A percentile compares a stretch with the other conserved stretches of the same genome.
These are phyloP conservation scores for Acanthis flammea DNA, from an alignment of 2,797 vertebrate genomes.

Conservation along the genomic window DNA sequence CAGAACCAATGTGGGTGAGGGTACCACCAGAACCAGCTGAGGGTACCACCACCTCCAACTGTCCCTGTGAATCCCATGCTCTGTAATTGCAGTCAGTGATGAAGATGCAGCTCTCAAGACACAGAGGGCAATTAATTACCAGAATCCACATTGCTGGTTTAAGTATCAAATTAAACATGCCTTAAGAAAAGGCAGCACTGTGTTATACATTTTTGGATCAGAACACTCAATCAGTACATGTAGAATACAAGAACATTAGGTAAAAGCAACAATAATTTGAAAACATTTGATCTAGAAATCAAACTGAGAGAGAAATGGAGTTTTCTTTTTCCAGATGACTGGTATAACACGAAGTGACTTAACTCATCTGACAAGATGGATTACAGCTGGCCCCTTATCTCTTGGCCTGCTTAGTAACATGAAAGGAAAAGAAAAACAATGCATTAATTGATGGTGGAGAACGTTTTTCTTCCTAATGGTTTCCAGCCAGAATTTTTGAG, in stretches of 20 bases:
- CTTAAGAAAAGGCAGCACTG: background rate
- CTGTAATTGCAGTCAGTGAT: background rate
- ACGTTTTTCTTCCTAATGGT: constrained; percentile 59
- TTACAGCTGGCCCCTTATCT: constrained; percentile 64
- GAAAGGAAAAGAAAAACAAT: constrained; percentile 65
- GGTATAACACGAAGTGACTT: background rate
- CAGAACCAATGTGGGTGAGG: accelerated
- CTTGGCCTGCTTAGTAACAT: constrained; percentile 58
- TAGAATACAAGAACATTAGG: background rate
- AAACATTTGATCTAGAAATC: constrained; percentile 31
- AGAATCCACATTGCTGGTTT: background rate
- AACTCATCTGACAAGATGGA: constrained; percentile 62
- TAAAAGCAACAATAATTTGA: background rate
- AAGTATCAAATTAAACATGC: background rate
- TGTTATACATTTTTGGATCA: background rate
- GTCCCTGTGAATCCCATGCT: background rate
- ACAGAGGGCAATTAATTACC: background rate
- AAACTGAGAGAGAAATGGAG: background rate
- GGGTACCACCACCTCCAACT: background rate
- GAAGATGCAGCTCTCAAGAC: background rate
- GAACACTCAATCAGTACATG: background rate
- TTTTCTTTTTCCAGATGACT: constrained; percentile 50
- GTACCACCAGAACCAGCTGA: background rate
- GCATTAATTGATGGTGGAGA: constrained; percentile 60
- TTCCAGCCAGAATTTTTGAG: constrained; percentile 64